These are phyloP conservation scores for Sardina pilchardus DNA, from an alignment of 2,113 vertebrate species.

Conservation along the genomic window DNA sequence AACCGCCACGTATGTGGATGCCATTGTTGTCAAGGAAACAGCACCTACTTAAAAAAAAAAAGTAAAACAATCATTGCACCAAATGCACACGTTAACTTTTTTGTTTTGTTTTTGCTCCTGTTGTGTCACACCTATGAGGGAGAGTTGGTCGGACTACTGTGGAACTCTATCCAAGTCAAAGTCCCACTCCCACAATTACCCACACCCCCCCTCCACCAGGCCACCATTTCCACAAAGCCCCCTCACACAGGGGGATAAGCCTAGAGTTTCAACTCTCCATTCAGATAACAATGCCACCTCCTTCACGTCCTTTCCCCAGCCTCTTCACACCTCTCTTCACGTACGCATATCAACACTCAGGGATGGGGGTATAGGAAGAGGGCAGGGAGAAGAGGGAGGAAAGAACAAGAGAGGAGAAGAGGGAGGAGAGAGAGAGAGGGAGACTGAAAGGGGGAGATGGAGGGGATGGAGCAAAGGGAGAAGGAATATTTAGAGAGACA, in stretches of 20 bases:
- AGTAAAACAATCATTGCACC: background rate
- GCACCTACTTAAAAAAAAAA: background rate
- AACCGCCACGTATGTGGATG: background rate
- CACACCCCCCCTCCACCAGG: constrained; percentile 23
- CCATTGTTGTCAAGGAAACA: background rate
- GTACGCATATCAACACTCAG: constrained; percentile 31
- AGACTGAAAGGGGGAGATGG: background rate
- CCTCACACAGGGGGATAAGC: constrained; percentile 55
- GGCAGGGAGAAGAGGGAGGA: background rate
- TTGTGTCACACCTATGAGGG: constrained; percentile 64
- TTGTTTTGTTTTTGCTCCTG: constrained; percentile 13
- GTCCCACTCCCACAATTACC: constrained; percentile 17
- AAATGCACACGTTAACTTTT: background rate
- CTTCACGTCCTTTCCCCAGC: constrained; percentile 30
- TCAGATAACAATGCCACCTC: constrained; percentile 41
- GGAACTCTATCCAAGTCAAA: constrained; percentile 38
- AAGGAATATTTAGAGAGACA: background rate
- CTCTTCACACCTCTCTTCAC: constrained; percentile 47
- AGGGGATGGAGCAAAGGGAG: background rate
- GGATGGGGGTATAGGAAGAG: constrained; percentile 9
- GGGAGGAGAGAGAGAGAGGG: background rate
- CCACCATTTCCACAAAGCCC: constrained; percentile 63
- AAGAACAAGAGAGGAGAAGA: constrained; percentile 18
- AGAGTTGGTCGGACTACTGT: constrained; percentile 36
- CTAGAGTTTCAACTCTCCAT: constrained; percentile 42